Conservation (phyloP, 1,140 invertebrate genomes). For the Brachionus rotundiformis region DNA sequence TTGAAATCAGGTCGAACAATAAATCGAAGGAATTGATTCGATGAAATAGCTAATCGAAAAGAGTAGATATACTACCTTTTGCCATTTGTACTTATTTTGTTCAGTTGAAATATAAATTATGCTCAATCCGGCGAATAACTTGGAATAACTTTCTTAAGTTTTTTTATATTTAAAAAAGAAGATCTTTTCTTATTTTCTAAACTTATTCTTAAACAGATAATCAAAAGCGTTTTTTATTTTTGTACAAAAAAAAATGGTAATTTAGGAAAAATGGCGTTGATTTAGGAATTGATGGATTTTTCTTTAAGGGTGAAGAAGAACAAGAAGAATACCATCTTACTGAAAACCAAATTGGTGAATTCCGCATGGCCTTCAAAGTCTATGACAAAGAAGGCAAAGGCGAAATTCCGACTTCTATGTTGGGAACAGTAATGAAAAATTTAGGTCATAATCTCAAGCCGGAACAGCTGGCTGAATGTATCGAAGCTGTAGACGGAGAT, state of each 20-base stretch:
- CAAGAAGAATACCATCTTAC: constrained; percentile 33
- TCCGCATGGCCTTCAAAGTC: constrained; percentile 39
- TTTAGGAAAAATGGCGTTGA: background rate
- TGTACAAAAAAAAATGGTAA: constrained; percentile 22
- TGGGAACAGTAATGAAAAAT: constrained; percentile 58
- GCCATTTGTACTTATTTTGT: background rate
- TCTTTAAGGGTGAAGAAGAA: constrained; percentile 47
- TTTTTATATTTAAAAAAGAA: constrained; percentile 18
- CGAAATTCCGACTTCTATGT: constrained; percentile 24
- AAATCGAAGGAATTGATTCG: constrained; percentile 22
- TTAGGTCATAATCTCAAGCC: constrained; percentile 59
- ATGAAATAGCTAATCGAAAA: constrained; percentile 31
- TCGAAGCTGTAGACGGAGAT: constrained; percentile 62
- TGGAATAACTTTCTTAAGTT: constrained; percentile 55
- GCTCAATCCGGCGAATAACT: background rate
- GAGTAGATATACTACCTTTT: constrained; percentile 1
- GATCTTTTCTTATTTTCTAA: constrained; percentile 20
- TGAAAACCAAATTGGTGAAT: constrained; percentile 22
- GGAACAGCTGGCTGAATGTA: constrained; percentile 62
- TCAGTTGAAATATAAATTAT: constrained; percentile 2
- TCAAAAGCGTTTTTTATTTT: constrained; percentile 42
- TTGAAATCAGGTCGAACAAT: constrained; percentile 11
- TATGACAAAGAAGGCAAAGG: constrained; percentile 44
- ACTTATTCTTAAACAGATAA: constrained; percentile 43
- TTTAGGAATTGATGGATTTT: background rate